phyloP scores from a whole-genome alignment of 64 coral and sea anemone genomes.

The Acropora tenuis region DNA sequence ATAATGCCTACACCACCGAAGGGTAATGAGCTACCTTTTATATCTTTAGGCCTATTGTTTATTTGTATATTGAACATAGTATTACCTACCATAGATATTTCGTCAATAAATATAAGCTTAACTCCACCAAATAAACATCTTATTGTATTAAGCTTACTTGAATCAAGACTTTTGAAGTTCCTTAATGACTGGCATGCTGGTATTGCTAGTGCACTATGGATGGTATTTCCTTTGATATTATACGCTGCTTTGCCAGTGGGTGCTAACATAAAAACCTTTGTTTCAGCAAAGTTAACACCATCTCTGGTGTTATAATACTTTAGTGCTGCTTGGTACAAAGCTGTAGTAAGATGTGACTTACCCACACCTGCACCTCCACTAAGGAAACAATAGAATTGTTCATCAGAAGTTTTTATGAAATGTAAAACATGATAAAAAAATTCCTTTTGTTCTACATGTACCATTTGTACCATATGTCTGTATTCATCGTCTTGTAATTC shows the following conservation, averaged over 20 bases:
- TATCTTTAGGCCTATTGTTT: not conserved
- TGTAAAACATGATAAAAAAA: too few relatives aligned
- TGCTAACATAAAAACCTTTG: conserved; percentile 41
- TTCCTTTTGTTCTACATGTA: not conserved
- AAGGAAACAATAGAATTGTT: too few relatives aligned
- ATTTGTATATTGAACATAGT: too few relatives aligned
- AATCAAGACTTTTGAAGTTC: conserved; percentile 1
- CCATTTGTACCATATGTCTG: not conserved
- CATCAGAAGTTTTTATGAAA: too few relatives aligned
- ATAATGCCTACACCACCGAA: too few relatives aligned
- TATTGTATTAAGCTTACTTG: conserved; percentile 10
- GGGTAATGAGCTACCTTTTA: too few relatives aligned
- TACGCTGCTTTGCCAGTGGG: not conserved
- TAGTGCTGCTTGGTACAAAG: conserved; percentile 46
- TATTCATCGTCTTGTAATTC: too few relatives aligned
- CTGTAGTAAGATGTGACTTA: conserved; percentile 52
- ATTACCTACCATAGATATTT: not conserved
- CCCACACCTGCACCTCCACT: too few relatives aligned
- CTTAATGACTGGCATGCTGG: conserved; percentile 17
- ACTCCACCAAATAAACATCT: not conserved
- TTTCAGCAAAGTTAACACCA: conserved; percentile 50
- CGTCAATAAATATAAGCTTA: not conserved
- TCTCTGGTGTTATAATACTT: conserved; percentile 48
- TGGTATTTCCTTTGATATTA: conserved; percentile 20
- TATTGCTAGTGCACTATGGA: conserved; percentile 26